Base-by-base conservation (phyloP, 1,140 invertebrate genomes). In the Drosophila kurseongensis region DNA sequence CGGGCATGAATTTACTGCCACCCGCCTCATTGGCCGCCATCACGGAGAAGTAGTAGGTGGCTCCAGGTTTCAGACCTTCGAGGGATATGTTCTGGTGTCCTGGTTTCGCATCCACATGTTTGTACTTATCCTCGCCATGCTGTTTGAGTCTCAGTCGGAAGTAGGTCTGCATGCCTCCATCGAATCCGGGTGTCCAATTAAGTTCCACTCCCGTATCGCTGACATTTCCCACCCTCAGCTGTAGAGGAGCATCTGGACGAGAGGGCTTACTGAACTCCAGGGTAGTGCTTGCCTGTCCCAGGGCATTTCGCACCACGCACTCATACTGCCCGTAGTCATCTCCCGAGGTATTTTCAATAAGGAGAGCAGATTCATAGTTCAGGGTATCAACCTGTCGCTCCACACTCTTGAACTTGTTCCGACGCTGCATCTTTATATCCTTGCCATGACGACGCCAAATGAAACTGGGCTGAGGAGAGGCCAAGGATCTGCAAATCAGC, bases 171-270 rank as follows among this genome's bases (percentile, higher is more conserved):
- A 97, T 93, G 6, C 98, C 98, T 0, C 98, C 98, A 92, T 99
- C 96, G 92, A 99, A 99, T 2, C 98, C 98, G 12, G 97, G 96
- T 44, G 95, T 95, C 98, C 98, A 99, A 38, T 94, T 93, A 12
- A 99, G 91, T 0, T 95, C 96, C 6, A 98, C 96, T 1, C 82
- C 76, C 82, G 98, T 96, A 90, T 98, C 96, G 0, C 98, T 98
- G 0, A 96, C 95, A 92, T 99, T 99, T 8, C 95, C 92, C 42
- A 96, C 94, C 62, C 94, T 93, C 35, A 98, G 90, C 79, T 95
- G 94, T 14, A 93, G 93, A 0, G 97, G 97, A 7, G 96, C 93
- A 93, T 99, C 98, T 10, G 98, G 98, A 47, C 94, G 94, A 82
- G 96, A 97, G 72, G 96, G 98, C 16, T 96, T 95, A 90, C 97